Percentiles rank a stretch among this genome's conserved stretches.
phyloP scores from a whole-genome alignment of 1,140 invertebrate genomes.

The Neodiprion pinetum region DNA sequence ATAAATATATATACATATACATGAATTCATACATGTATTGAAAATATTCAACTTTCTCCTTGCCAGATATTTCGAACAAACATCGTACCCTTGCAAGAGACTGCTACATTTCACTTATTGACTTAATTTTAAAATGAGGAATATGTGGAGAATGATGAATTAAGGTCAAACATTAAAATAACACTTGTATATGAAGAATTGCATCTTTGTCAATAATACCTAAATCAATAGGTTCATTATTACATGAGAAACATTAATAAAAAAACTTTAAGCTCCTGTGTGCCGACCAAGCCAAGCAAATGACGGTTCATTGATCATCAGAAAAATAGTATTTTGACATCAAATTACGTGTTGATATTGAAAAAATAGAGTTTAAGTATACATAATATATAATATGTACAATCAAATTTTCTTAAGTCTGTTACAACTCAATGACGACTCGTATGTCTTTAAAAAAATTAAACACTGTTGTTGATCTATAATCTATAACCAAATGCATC shows the following conservation, averaged over 20 bases:
- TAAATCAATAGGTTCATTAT: background rate
- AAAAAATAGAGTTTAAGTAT: background rate
- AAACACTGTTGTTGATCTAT: background rate
- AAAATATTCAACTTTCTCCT: background rate
- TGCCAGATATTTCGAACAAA: constrained; percentile 3
- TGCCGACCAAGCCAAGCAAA: too few relatives aligned
- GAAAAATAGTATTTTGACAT: too few relatives aligned
- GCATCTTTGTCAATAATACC: background rate
- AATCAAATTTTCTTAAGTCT: background rate
- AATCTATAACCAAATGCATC: background rate
- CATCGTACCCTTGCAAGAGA: constrained; percentile 4
- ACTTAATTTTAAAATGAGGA: background rate
- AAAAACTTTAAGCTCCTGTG: too few relatives aligned
- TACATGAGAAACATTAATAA: background rate
- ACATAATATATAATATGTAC: constrained; percentile 2
- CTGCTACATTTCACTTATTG: background rate
- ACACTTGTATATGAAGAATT: background rate
- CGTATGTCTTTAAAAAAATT: background rate
- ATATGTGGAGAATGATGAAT: background rate
- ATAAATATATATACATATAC: too few relatives aligned
- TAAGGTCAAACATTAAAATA: background rate
- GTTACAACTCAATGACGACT: background rate
- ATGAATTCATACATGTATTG: background rate
- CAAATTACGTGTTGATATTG: background rate
- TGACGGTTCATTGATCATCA: too few relatives aligned